phyloP scores from a whole-genome alignment of 1,140 invertebrate genomes.

The Lepidurus arcticus region DNA sequence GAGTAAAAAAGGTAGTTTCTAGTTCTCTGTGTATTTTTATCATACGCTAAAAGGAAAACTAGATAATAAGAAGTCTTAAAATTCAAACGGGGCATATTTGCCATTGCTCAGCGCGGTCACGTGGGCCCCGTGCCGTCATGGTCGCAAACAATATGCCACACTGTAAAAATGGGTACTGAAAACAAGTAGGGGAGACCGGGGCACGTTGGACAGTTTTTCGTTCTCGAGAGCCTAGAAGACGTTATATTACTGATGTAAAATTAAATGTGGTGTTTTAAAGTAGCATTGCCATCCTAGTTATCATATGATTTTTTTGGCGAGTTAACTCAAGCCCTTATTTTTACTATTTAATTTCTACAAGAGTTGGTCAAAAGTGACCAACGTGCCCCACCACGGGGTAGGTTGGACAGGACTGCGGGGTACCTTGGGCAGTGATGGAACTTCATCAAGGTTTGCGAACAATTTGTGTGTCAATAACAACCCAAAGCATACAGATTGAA shows the following conservation, averaged over 20 bases:
- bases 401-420: background rate
- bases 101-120: too few relatives aligned
- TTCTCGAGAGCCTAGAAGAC: background rate
- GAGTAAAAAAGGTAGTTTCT: too few relatives aligned
- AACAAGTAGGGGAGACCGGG: conserved; percentile 4
- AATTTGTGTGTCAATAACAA: background rate
- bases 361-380: background rate
- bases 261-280: background rate
- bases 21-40: too few relatives aligned
- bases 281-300: background rate
- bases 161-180: too few relatives aligned
- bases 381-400: background rate
- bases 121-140: too few relatives aligned
- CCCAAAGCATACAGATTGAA: background rate
- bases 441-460: background rate
- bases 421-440: background rate
- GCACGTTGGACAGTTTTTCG: background rate
- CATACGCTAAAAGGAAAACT: too few relatives aligned
- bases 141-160: too few relatives aligned
- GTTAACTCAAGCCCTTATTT: background rate
- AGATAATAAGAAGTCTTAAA: too few relatives aligned
- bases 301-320: background rate
- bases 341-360: background rate
- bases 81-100: too few relatives aligned
- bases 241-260: background rate